These are phyloP conservation scores for Napeogenes sylphis DNA, from an alignment of 2,888 invertebrate genomes.

Conservation along the genomic window DNA sequence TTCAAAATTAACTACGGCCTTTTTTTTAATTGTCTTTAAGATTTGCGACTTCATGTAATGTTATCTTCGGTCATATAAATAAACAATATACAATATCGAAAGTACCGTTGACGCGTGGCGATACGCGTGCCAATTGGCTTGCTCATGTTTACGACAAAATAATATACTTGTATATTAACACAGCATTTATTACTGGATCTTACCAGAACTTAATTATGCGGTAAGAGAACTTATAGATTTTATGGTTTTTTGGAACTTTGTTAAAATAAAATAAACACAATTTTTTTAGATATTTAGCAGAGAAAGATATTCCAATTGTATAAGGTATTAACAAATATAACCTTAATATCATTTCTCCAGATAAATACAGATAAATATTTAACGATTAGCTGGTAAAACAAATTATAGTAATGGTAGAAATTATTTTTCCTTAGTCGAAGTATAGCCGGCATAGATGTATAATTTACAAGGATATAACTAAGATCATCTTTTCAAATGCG, in stretches of 20 bases:
- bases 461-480: constrained; percentile 1
- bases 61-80: constrained; percentile 32
- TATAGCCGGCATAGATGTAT: neutral
- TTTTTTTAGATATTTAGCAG: too few species aligned
- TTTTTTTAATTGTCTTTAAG: neutral
- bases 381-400: too few species aligned
- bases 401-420: too few species aligned
- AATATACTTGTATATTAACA: constrained; percentile 50
- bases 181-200: neutral
- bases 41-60: neutral
- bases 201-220: constrained; percentile 1
- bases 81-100: constrained; percentile 53
- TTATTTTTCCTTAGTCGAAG: too few species aligned
- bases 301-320: too few species aligned
- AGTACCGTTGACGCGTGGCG: constrained; percentile 69
- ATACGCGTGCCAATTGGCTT: constrained; percentile 45
- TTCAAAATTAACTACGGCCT: neutral
- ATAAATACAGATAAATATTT: too few species aligned
- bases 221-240: neutral
- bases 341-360: too few species aligned
- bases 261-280: too few species aligned
- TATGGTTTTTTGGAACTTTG: neutral
- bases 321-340: too few species aligned
- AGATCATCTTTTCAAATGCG: neutral
- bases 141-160: constrained; percentile 71